Evolutionary conservation across 2,888 invertebrate genomes (phyloP).

Genomic region (Chironomus riparius): DNA sequence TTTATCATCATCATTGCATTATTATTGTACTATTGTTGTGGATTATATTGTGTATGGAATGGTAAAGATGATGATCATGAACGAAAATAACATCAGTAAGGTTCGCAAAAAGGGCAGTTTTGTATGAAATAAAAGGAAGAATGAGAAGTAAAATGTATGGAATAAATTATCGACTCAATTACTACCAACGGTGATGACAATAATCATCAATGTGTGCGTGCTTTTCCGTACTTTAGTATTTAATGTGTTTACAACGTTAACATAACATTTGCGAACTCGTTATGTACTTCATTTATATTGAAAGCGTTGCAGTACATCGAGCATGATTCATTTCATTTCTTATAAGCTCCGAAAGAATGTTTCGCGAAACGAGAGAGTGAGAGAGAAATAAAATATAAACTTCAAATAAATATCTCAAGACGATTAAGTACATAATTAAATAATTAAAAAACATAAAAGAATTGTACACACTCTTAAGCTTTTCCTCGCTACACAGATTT

Average conservation of each 20-base stretch:
- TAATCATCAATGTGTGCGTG: slow-evolving; percentile 14
- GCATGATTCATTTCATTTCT: background rate
- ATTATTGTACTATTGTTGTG: background rate
- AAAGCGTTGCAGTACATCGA: background rate
- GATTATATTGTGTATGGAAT: background rate
- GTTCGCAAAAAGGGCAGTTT: background rate
- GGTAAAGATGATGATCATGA: background rate
- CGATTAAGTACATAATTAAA: slow-evolving; percentile 24
- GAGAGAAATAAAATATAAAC: background rate
- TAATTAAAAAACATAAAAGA: slow-evolving; percentile 23
- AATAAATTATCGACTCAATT: slow-evolving; percentile 25
- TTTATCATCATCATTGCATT: background rate
- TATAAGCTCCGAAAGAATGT: background rate
- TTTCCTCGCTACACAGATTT: slow-evolving; percentile 20
- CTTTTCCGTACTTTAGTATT: background rate
- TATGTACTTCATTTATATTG: background rate
- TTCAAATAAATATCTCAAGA: slow-evolving; percentile 7
- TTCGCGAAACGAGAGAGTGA: background rate
- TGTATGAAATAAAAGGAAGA: background rate
- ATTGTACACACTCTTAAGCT: slow-evolving; percentile 2
- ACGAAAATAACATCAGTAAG: background rate
- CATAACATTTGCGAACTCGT: background rate
- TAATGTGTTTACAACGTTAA: slow-evolving; percentile 22
- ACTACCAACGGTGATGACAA: slow-evolving; percentile 24
- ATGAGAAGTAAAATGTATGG: background rate